Evolutionary conservation across 2,888 invertebrate species (phyloP), one percentile per base, ranked within the genome.

Genomic region (Dorcus hopei): DNA sequence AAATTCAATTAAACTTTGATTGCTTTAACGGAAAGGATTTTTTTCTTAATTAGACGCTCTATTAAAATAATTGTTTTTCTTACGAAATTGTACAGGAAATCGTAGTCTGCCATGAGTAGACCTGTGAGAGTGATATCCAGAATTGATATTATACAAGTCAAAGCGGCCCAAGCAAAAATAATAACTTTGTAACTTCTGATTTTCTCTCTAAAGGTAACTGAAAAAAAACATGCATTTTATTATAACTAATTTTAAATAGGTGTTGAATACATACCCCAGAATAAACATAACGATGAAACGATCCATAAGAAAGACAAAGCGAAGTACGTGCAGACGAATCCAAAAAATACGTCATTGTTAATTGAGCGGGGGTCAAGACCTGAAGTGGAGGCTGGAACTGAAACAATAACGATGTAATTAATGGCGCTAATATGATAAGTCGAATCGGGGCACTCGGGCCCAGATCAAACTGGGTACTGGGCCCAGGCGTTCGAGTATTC

Each of bases 251-350:
- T 42, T 14, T 42, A 33, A 14, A 33, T 33, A 33, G 26, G 7
- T 33, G 26, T 33, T 33, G 7, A 43, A 11, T 33, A 38, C 49
- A 4, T 26, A 49, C 49, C 38, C 49, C 49, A 49, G 11, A 49
- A 33, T 9, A 49, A 4, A 38, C n/a, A 38, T 3, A 26, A 9
- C 9, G 54, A 61, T 3, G 62, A 9, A 9, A 68, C 38, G 33
- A 68, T 59, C 26, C 64, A 66, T 16, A 59, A 53, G 40, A 66
- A 48, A 3, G 64, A 59, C 19, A 69, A 8, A 9, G 43, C 42
- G 38, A 63, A 49, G 62, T 65, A 69, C 14, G 57, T 49, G 11
- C 64, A 7, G 9, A 66, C 67, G 38, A 49, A 49, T 33, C 26
- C 26, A 33, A 33, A 33, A 33, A 33, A 33, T 33, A 33, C 26